phyloP scores from a whole-genome alignment of 2,888 invertebrate species.

The Chymomyza fuscimana region DNA sequence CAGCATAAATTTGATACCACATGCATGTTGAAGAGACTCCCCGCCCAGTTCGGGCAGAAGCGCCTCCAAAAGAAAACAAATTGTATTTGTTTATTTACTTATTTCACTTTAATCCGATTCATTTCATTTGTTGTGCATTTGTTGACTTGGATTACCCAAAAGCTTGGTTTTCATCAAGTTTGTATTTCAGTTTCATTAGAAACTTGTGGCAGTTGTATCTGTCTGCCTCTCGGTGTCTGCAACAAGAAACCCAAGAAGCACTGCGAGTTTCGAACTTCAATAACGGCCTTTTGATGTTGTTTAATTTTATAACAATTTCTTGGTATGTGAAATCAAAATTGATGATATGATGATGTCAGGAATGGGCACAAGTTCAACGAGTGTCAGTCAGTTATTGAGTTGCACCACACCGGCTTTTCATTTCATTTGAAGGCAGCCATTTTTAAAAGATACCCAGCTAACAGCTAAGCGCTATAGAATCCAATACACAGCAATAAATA shows the following conservation, averaged over 20 bases:
- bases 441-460: not conserved
- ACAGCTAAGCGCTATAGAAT: not conserved
- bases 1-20: not conserved
- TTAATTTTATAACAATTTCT: conserved; percentile 5
- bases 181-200: conserved; percentile 2
- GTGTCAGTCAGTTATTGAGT: not conserved
- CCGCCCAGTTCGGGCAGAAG: too few relatives aligned
- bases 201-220: not conserved
- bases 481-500: not conserved
- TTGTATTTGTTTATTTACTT: conserved; percentile 36
- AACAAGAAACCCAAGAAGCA: not conserved
- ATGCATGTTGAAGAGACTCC: not conserved
- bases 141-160: conserved; percentile 12
- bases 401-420: not conserved
- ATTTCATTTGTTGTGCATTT: conserved; percentile 25
- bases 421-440: not conserved
- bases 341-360: not conserved
- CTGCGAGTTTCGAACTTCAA: not conserved
- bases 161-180: conserved; percentile 24
- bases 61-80: not conserved
- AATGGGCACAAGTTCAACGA: not conserved
- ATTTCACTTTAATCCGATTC: conserved; percentile 10
- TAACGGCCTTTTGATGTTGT: not conserved
- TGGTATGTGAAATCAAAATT: not conserved
- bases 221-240: not conserved